Percentiles rank a stretch among this genome's conserved stretches.
These are phyloP conservation scores for Sprattus sprattus DNA, from an alignment of 2,113 vertebrate species.

Conservation along the genomic window DNA sequence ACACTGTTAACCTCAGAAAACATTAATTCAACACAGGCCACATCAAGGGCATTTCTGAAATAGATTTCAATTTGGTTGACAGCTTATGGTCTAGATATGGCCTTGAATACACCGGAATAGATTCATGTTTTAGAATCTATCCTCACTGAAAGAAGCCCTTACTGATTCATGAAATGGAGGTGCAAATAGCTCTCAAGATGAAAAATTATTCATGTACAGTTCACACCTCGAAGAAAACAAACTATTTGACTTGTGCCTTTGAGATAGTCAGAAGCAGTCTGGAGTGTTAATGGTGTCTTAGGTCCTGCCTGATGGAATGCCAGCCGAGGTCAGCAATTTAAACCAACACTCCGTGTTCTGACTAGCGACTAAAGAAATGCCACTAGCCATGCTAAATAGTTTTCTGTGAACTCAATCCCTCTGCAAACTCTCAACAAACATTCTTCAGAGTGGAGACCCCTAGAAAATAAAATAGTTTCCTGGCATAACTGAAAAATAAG, in stretches of 20 bases:
- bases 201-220: background rate
- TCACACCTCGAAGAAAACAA: background rate
- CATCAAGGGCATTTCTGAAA: background rate
- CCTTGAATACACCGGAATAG: too few species aligned
- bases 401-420: background rate
- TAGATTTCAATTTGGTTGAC: background rate
- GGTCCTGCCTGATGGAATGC: background rate
- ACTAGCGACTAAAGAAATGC: background rate
- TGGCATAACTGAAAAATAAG: background rate
- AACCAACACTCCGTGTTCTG: background rate
- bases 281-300: background rate
- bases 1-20: background rate
- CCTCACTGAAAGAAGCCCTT: background rate
- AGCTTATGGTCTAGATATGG: background rate
- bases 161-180: too few species aligned
- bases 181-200: background rate
- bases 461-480: background rate
- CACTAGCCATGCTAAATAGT: background rate
- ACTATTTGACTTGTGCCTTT: background rate
- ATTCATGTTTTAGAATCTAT: background rate
- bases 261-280: background rate
- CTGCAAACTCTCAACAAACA: background rate
- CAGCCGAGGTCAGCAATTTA: background rate
- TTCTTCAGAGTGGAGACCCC: background rate
- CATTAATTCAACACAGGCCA: background rate